A percentile compares a stretch with the other conserved stretches of the same genome.
These are phyloP conservation scores for Campylomormyrus numenius DNA, from an alignment of 2,113 vertebrate species.

Conservation along the genomic window DNA sequence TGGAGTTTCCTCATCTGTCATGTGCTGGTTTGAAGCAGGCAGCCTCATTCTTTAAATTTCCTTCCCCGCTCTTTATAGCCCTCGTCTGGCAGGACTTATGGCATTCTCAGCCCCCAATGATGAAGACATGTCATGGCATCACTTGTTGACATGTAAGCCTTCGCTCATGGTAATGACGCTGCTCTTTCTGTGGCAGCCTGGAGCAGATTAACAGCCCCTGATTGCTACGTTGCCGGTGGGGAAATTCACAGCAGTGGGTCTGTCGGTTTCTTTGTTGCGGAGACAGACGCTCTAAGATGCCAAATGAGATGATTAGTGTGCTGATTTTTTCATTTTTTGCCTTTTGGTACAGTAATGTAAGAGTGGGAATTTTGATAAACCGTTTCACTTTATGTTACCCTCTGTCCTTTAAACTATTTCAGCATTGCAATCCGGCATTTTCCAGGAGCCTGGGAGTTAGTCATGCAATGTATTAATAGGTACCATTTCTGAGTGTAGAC, in stretches of 20 bases:
- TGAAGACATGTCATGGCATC: background rate
- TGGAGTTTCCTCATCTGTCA: background rate
- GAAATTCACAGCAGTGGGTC: background rate
- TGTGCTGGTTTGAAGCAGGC: background rate
- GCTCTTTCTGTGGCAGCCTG: background rate
- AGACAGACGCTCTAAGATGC: background rate
- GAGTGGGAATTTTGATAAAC: slow-evolving; percentile 17
- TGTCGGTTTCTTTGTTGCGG: background rate
- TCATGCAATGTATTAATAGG: background rate
- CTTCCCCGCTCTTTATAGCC: background rate
- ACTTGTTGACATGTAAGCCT: background rate
- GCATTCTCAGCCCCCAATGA: background rate
- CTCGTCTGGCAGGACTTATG: background rate
- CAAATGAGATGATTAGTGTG: background rate
- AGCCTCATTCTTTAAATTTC: background rate
- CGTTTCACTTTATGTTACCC: background rate
- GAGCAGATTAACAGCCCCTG: background rate
- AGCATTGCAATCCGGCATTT: background rate
- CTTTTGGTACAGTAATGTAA: slow-evolving; percentile 14
- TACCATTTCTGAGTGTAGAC: background rate
- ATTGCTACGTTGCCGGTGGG: background rate
- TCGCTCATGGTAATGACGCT: background rate
- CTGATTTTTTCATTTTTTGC: background rate
- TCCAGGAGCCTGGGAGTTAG: background rate
- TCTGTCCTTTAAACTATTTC: background rate